phyloP scores from a whole-genome alignment of 1,140 invertebrate species.

The Aporrectodea caliginosa region DNA sequence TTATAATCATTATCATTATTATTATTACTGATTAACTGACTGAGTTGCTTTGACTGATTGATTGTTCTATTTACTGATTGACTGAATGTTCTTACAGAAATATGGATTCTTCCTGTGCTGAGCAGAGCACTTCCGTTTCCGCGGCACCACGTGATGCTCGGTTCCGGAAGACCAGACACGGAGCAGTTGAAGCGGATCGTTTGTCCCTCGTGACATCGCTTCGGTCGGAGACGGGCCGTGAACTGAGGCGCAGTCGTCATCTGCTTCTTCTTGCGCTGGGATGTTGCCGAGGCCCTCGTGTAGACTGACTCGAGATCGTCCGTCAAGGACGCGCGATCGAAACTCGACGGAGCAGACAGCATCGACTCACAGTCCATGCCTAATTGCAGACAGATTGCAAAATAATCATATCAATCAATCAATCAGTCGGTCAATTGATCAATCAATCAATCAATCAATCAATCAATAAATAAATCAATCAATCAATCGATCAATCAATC shows the following conservation, averaged over 20 bases:
- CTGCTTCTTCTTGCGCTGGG: slow-evolving; percentile 19
- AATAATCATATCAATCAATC: no score
- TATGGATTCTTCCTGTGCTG: slow-evolving; percentile 37
- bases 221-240: slow-evolving; percentile 77
- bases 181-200: slow-evolving; percentile 24
- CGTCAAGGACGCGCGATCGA: background rate
- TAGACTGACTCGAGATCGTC: background rate
- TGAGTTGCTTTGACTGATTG: no score
- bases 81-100: slow-evolving; percentile 46
- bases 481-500: no score
- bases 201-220: slow-evolving; percentile 69
- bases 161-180: background rate
- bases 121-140: slow-evolving; percentile 25
- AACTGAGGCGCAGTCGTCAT: slow-evolving; percentile 69
- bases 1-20: no score
- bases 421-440: no score
- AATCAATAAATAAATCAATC: no score
- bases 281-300: background rate
- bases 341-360: background rate
- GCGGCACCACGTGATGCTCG: slow-evolving; percentile 21
- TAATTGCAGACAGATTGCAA: no score
- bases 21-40: no score
- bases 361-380: background rate
- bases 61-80: no score
- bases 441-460: no score